Evolutionary conservation across 2,797 vertebrate species (phyloP), one percentile per base, ranked within the genome.

Genomic region (Heteromormyrus szaboi): DNA sequence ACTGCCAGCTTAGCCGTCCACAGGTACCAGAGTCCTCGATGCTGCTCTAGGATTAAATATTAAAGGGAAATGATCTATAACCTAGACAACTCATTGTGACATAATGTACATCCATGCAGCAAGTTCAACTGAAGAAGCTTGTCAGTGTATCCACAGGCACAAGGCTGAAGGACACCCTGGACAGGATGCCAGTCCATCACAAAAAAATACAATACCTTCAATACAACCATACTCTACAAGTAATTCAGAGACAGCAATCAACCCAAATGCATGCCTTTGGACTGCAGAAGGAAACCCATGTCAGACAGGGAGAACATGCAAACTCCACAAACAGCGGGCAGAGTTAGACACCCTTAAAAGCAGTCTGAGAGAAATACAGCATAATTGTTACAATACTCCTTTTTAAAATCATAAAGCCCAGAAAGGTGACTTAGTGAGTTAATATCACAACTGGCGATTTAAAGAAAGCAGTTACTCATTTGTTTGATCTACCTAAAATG

Each of bases 1-100:
- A 97, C 46, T 0, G 97, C 96, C 8, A 97, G 48, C 90, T 94
- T 95, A 91, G 94, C 95, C 9, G 94, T 95, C 90, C 90, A 95
- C 84, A 95, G 87, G 88, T 94, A 92, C 92, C 94, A 96, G 5
- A 72, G 48, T 0, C 90, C 92, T 65, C 54, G 48, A 89, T 93
- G 91, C 92, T 90, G 92, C 90, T 88, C 91, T 92, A 53, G 84
- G 88, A 86, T 8, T 14, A 2, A 41, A 7, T 29, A 59, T 59
- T 44, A 44, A 2, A 51, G 25, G 33, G 22, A 88, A 54, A 85
- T 12, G 22, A 6, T 5, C 4, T 86, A 37, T 9, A 46, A 17
- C 29, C 3, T 19, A 11, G 22, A 25, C 17, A 50, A 46, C 44
- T 22, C 81, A 25, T 48, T 50, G 9, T 68, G n/a, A 50, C 44